Conservation (phyloP, 2,113 vertebrate species). For the Tychaedon coryphoeus region DNA sequence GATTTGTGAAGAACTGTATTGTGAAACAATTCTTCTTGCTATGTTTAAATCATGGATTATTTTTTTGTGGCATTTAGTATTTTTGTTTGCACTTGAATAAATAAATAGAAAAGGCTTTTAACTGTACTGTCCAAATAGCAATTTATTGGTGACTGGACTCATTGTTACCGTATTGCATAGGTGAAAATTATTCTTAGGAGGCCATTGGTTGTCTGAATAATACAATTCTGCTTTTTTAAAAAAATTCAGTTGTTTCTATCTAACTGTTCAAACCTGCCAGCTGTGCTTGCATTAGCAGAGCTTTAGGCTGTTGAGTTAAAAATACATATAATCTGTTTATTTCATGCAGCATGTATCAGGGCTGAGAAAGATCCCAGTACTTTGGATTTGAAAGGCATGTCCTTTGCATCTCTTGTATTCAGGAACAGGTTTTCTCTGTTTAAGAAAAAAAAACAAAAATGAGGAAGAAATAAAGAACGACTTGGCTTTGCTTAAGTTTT, state of each 20-base stretch:
- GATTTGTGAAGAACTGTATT: background rate
- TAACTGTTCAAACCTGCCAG: background rate
- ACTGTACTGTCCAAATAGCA: background rate
- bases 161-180: background rate
- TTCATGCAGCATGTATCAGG: background rate
- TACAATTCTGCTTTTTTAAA: background rate
- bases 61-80: background rate
- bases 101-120: background rate
- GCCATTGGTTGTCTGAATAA: background rate
- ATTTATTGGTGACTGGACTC: background rate
- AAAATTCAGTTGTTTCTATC: background rate
- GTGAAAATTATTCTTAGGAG: background rate
- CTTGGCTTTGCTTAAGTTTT: background rate
- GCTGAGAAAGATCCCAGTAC: background rate
- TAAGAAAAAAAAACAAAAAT: too few species aligned
- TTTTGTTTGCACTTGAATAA: background rate
- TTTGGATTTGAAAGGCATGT: background rate
- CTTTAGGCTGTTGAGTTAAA: background rate
- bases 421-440: background rate
- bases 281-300: background rate
- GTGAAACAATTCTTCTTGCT: background rate
- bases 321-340: background rate
- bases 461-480: background rate
- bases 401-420: background rate
- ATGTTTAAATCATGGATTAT: background rate